A percentile compares a stretch with the other conserved stretches of the same genome.
Evolutionary conservation across 2,888 invertebrate genomes (phyloP).

Genomic region (Anthoptus insignis): DNA sequence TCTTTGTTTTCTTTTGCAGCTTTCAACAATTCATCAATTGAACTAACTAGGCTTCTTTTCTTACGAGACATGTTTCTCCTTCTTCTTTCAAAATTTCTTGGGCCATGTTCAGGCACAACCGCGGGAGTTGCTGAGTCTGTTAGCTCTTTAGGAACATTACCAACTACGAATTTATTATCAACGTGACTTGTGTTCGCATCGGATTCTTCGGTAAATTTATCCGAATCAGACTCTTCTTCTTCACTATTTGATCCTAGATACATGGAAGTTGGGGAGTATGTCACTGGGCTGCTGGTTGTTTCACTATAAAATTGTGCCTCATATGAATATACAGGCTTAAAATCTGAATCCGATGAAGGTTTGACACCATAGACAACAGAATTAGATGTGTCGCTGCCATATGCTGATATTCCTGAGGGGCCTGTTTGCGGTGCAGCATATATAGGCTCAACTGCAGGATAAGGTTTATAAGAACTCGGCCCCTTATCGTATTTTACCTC

Average conservation of each 20-base stretch:
- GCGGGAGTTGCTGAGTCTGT: conserved; percentile 84
- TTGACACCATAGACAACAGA: conserved; percentile 80
- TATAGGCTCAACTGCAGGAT: conserved; percentile 76
- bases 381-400: conserved; percentile 69
- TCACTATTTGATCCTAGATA: conserved; percentile 80
- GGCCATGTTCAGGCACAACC: conserved; percentile 89
- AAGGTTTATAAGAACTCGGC: conserved; percentile 66
- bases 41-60: conserved; percentile 69
- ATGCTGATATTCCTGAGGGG: conserved; percentile 67
- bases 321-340: conserved; percentile 81
- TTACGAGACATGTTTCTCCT: conserved; percentile 53
- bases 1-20: conserved; percentile 73
- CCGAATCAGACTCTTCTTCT: conserved; percentile 66
- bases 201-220: conserved; percentile 65
- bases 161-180: conserved; percentile 89
- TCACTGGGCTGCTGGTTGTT: conserved; percentile 72
- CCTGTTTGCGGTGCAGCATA: conserved; percentile 78
- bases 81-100: conserved; percentile 77
- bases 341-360: conserved; percentile 75
- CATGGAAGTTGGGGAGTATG: conserved; percentile 80
- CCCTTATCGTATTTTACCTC: conserved; percentile 73
- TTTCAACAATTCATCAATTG: conserved; percentile 75
- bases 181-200: conserved; percentile 58
- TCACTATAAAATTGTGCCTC: conserved; percentile 76
- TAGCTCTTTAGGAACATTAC: conserved; percentile 88